Evolutionary conservation across 2,113 vertebrate species (phyloP), one percentile per base, ranked within the genome.

Genomic region (Merops nubicus): DNA sequence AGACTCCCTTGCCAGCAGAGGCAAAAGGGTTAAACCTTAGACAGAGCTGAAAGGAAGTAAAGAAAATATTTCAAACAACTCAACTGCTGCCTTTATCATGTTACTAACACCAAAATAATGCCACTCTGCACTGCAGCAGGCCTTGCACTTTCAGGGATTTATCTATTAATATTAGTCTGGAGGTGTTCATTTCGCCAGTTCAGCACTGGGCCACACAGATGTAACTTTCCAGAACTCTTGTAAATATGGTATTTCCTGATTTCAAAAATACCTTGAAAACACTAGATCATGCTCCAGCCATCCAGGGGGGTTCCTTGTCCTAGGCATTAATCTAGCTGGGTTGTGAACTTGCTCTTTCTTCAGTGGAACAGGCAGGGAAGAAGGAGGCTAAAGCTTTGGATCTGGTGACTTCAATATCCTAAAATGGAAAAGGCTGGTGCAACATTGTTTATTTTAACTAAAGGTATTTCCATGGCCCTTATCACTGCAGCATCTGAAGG

Each of bases 111-210:
- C 92, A 97, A 95, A 96, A 94, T 34, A 64, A 95, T 75, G 65
- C 51, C 28, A 38, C 26, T 85, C 51, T 93, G 67, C 69, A 69
- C 74, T 54, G 43, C 38, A 11, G 89, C 81, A 67, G 65, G 65
- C 74, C 84, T 91, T 92, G 85, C 56, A 62, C 90, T 96, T 96
- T 92, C 31, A 31, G 79, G 17, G 73, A 96, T 96, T 97, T n/a
- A 86, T 96, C 98, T 97, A 88, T 92, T 88, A 94, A 79, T 88
- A 89, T 94, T 97, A 97, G 70, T 76, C 72, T 96, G 93, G 59
- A 82, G 69, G 96, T 91, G 70, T 84, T 96, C 89, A 96, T 97
- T 91, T 96, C 92, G 93, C 93, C 91, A 86, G 96, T 88, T 97
- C 96, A 96, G 29, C 95, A 65, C 36, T 83, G 62, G 88, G 70